Evolutionary conservation across 2,888 invertebrate species (phyloP).

Genomic region (Ophioninae sp.): DNA sequence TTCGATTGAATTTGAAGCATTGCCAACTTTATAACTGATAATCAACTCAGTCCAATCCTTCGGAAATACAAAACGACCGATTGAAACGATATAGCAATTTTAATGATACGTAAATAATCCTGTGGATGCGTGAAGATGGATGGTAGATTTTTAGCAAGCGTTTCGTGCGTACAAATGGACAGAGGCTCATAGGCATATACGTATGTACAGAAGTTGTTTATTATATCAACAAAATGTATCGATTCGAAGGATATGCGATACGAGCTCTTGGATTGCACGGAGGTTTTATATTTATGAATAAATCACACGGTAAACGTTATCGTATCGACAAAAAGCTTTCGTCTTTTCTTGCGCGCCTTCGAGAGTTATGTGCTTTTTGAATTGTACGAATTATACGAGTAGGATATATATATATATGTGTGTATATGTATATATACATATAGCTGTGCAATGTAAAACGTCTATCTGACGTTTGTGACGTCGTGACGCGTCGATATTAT

Average conservation of each 20-base stretch:
- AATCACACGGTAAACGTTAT: conserved; percentile 50
- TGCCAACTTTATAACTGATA: background rate
- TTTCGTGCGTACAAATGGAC: background rate
- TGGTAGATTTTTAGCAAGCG: background rate
- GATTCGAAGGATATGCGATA: conserved; percentile 25
- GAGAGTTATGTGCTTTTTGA: conserved; percentile 7
- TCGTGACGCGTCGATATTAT: background rate
- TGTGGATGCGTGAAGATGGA: background rate
- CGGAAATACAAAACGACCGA: background rate
- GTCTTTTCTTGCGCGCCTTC: conserved; percentile 49
- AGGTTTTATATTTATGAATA: conserved; percentile 46
- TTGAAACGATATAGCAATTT: background rate
- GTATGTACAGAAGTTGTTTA: background rate
- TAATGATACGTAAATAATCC: background rate
- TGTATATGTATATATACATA: background rate
- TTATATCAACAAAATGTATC: background rate
- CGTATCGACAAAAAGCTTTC: conserved; percentile 28
- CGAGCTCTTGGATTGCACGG: conserved; percentile 31
- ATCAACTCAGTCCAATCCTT: background rate
- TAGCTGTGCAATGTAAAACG: conserved; percentile 8
- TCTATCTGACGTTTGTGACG: background rate
- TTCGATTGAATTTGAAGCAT: background rate
- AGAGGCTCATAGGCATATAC: background rate
- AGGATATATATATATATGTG: conserved; percentile 28
- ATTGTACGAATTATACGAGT: conserved; percentile 2